Evolutionary conservation across 2,888 invertebrate species (phyloP).

Genomic region (Fragum fragum): DNA sequence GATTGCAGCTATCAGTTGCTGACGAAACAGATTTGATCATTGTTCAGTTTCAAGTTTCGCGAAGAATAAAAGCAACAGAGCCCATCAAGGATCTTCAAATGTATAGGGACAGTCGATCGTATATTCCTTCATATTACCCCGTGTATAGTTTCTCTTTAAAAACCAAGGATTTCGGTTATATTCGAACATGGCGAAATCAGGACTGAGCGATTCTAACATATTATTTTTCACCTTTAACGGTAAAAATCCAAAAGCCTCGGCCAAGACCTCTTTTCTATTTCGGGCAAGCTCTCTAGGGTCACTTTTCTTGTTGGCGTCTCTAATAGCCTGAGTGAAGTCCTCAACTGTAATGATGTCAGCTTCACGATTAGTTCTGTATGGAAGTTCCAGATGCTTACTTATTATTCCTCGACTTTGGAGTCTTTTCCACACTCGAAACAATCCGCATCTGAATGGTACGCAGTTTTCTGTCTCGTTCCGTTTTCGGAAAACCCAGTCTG

Average conservation of each 20-base stretch:
- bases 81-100: constrained; percentile 14
- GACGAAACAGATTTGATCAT: too few species aligned
- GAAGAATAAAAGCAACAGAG: too few species aligned
- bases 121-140: neutral
- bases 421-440: constrained; percentile 63
- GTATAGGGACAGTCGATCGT: constrained; percentile 13
- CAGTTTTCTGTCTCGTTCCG: constrained; percentile 42
- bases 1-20: too few species aligned
- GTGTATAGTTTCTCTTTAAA: neutral
- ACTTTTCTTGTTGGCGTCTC: constrained; percentile 34
- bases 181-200: constrained; percentile 66
- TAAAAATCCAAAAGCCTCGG: constrained; percentile 56
- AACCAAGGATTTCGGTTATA: constrained; percentile 37
- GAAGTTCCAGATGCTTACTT: constrained; percentile 55
- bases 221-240: constrained; percentile 26
- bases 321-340: constrained; percentile 38
- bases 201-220: constrained; percentile 48
- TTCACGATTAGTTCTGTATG: constrained; percentile 43
- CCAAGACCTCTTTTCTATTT: constrained; percentile 57
- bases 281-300: constrained; percentile 24
- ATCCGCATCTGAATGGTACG: constrained; percentile 53
- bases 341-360: constrained; percentile 36
- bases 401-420: constrained; percentile 67
- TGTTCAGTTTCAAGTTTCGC: too few species aligned
- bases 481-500: constrained; percentile 43